Evolutionary conservation across 2,113 vertebrate species (phyloP).

Genomic region (Eudyptes chrysolophus): DNA sequence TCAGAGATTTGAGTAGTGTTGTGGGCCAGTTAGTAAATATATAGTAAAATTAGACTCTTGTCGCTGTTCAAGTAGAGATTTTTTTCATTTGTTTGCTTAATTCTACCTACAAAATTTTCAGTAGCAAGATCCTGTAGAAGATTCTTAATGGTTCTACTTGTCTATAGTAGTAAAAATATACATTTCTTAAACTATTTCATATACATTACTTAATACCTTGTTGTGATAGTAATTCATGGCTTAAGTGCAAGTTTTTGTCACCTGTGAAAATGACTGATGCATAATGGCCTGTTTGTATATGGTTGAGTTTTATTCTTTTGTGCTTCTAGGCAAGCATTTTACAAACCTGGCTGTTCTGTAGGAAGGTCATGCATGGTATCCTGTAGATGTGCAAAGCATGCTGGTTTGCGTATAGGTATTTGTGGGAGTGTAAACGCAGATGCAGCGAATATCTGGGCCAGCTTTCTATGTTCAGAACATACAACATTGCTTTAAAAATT

Average conservation of each 20-base stretch:
- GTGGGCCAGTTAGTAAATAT: background rate
- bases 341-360: background rate
- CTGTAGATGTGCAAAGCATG: background rate
- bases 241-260: background rate
- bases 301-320: background rate
- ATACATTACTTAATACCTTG: background rate
- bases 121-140: background rate
- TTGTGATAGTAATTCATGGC: background rate
- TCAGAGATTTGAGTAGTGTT: background rate
- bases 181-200: background rate
- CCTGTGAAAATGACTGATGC: too few species aligned
- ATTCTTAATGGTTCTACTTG: background rate
- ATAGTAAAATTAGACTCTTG: background rate
- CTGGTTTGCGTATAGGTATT: fast-evolving
- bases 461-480: background rate
- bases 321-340: background rate
- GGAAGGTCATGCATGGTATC: fast-evolving
- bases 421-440: background rate
- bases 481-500: background rate
- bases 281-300: fast-evolving
- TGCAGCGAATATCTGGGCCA: background rate
- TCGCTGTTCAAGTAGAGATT: background rate
- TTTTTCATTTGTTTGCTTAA: background rate
- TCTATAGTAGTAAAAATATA: background rate
- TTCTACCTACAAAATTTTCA: background rate